Evolutionary conservation across 1,140 invertebrate species (phyloP), one percentile per base, ranked within the genome.

Genomic region (Caenorhabditis latens): DNA sequence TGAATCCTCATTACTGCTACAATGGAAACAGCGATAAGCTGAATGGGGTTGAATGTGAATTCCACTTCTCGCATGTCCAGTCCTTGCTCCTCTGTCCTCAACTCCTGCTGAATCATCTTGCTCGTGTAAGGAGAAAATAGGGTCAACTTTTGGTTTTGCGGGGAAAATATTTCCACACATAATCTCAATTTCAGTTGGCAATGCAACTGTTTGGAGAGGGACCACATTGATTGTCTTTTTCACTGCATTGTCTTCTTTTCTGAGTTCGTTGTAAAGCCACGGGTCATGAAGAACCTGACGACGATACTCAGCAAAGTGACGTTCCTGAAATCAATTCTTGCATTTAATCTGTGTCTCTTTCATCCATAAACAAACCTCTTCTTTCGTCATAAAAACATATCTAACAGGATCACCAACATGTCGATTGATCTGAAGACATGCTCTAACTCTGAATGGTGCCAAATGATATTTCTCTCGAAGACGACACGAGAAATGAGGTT

Each of bases 161-260:
- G 61, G 71, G 79, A 86, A 86, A 24, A 86, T 84, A 65, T 86
- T 86, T 32, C 58, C 55, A 65, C 86, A 86, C 82, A 86, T 83
- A 19, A 86, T 75, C 21, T 86, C 65, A 40, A 86, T 58, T 83
- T 86, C 86, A 3, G 86, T 48, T 32, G 86, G 86, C 32, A 86
- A 57, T 40, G 86, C 86, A n/a, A 75, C 48, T 9, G 50, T 85
- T 48, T 85, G 58, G 19, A 85, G 42, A 0, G 84, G 63, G 19
- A 79, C 71, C 24, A 50, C 71, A 79, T 79, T 79, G 19, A 79
- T 79, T 19, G 71, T 79, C n/a, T 79, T 79, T 8, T 79, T 79
- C 21, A 79, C 71, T 24, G 46, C 46, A 24, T 79, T 79, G 19
- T 79, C 71, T 19, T 79, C 71, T 79, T 79, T 79, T 46, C 46